These are phyloP conservation scores for Darevskia nairensis DNA, from an alignment of 2,797 vertebrate species.

Conservation along the genomic window DNA sequence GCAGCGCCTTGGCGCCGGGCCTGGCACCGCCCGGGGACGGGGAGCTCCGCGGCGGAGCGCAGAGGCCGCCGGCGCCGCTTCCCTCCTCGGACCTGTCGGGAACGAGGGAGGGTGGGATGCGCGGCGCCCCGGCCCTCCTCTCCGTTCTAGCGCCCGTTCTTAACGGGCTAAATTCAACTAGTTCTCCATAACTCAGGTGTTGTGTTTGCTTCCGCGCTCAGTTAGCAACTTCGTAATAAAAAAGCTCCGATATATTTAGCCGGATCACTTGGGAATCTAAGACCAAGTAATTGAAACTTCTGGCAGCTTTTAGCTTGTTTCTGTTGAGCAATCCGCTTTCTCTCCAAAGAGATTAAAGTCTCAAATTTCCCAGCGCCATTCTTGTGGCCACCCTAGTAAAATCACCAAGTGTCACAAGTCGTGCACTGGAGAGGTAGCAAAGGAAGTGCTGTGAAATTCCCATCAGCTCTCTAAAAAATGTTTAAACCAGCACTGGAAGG, in stretches of 20 bases:
- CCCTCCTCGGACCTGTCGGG: no score
- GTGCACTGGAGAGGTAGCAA: background rate
- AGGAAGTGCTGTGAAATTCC: background rate
- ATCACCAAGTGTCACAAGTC: background rate
- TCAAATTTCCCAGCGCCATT: background rate
- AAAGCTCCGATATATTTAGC: background rate
- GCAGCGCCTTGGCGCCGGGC: no score
- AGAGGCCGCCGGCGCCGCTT: no score
- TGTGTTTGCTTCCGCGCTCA: background rate
- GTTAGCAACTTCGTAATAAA: background rate
- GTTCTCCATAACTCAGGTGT: no score
- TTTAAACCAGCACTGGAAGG: background rate
- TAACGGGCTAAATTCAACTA: no score
- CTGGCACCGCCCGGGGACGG: no score
- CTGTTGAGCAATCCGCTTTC: background rate
- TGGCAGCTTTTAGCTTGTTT: background rate
- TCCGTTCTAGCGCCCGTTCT: no score
- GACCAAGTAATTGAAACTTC: fast-evolving
- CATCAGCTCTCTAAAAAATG: background rate
- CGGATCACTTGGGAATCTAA: background rate
- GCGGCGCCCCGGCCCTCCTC: no score
- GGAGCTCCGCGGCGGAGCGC: no score
- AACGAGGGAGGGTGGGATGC: no score
- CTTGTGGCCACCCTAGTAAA: background rate
- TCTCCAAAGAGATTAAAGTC: background rate